Conservation (phyloP, 2,888 invertebrate species). For the Drosophila pegasa region DNA sequence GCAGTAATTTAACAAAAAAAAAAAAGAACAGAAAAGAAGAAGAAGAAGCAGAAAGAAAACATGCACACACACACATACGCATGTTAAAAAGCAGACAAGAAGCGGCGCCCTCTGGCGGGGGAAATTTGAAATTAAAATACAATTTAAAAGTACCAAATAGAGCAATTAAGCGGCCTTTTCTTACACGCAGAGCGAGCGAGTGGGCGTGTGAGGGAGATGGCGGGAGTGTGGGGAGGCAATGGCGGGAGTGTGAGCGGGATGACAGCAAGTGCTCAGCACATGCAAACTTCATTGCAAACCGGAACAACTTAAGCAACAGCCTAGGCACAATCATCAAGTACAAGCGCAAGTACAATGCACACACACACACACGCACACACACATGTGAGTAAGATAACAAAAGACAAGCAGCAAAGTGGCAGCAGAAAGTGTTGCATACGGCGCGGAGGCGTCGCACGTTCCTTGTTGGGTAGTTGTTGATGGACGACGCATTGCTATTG, state of each 20-base stretch:
- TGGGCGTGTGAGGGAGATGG: not conserved
- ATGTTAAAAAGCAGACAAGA: slow-evolving; percentile 38
- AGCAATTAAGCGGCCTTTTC: slow-evolving; percentile 73
- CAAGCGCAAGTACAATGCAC: slow-evolving; percentile 39
- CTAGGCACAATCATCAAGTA: slow-evolving; percentile 61
- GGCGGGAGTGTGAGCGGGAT: slow-evolving; percentile 1
- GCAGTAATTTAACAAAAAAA: slow-evolving; percentile 70
- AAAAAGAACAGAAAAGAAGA: slow-evolving; percentile 11
- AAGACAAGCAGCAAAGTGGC: slow-evolving; percentile 61
- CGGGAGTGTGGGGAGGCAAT: not conserved
- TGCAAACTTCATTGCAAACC: slow-evolving; percentile 63
- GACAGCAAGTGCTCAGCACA: slow-evolving; percentile 45
- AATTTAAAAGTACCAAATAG: slow-evolving; percentile 79
- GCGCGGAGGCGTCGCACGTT: slow-evolving; percentile 28
- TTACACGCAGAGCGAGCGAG: slow-evolving; percentile 18
- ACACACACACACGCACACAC: slow-evolving; percentile 20
- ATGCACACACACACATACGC: not conserved
- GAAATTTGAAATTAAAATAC: slow-evolving; percentile 77
- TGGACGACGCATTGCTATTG: slow-evolving; percentile 54
- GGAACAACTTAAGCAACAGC: slow-evolving; percentile 61
- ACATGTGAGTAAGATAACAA: slow-evolving; percentile 54
- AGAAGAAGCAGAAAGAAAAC: slow-evolving; percentile 1
- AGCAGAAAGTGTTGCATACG: slow-evolving; percentile 67
- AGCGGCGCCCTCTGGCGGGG: slow-evolving; percentile 17
- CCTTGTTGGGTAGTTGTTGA: slow-evolving; percentile 33